phyloP scores from a whole-genome alignment of 2,888 invertebrate genomes.

The Amphipoea oculea region DNA sequence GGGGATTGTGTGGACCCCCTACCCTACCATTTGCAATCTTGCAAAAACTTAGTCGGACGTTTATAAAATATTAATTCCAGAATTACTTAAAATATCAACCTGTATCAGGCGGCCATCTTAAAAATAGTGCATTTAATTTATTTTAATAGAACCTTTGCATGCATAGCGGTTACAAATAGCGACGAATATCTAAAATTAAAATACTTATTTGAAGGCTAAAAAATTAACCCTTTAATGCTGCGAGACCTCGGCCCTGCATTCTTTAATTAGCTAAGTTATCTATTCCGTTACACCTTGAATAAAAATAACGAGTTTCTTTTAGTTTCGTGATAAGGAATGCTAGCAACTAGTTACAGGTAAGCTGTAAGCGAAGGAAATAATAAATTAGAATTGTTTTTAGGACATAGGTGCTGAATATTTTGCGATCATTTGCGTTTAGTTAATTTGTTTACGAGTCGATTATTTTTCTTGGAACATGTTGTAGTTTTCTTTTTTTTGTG shows the following conservation, averaged over 20 bases:
- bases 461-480: slow-evolving; percentile 3
- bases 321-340: slow-evolving; percentile 63
- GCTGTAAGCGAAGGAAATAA: slow-evolving; percentile 59
- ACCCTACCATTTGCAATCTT: slow-evolving; percentile 54
- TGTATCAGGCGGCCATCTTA: slow-evolving; percentile 14
- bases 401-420: slow-evolving; percentile 37
- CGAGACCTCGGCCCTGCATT: slow-evolving; percentile 48
- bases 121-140: slow-evolving; percentile 35
- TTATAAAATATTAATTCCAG: slow-evolving; percentile 29
- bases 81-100: slow-evolving; percentile 37
- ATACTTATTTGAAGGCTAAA: slow-evolving; percentile 49
- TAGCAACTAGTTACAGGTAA: slow-evolving; percentile 52
- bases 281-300: slow-evolving; percentile 63
- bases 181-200: slow-evolving; percentile 57
- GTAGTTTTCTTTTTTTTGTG: not conserved
- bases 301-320: slow-evolving; percentile 66
- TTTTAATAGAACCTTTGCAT: slow-evolving; percentile 51
- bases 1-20: slow-evolving; percentile 63
- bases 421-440: slow-evolving; percentile 39
- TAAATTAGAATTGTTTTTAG: slow-evolving; percentile 60
- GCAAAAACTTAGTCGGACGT: slow-evolving; percentile 40
- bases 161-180: slow-evolving; percentile 57
- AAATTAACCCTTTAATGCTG: slow-evolving; percentile 44
- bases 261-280: slow-evolving; percentile 63
- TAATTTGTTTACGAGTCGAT: slow-evolving; percentile 39